phyloP scores from a whole-genome alignment of 2,797 vertebrate genomes.

The Poecilia velifera region DNA sequence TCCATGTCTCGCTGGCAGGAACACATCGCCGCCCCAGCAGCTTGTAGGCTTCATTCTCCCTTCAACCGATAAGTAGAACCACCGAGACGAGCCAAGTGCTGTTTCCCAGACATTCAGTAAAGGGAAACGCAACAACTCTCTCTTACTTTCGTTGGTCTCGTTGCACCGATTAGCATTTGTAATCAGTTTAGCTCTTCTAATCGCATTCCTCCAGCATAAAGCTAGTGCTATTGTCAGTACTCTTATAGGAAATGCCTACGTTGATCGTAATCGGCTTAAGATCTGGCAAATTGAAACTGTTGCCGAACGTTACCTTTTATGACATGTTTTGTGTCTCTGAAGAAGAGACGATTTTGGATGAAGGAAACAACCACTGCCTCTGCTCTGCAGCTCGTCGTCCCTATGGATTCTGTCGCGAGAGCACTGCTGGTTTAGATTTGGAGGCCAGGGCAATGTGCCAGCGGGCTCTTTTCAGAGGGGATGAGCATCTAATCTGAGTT shows the following conservation, averaged over 20 bases:
- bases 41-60: conserved; percentile 44
- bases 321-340: not conserved
- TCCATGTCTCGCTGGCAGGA: conserved; percentile 48
- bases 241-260: conserved; percentile 23
- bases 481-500: conserved; percentile 77
- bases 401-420: conserved; percentile 42
- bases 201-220: conserved; percentile 55
- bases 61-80: conserved; percentile 56
- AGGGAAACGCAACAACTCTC: conserved; percentile 49
- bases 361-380: not conserved
- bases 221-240: conserved; percentile 52
- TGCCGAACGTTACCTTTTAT: not conserved
- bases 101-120: conserved; percentile 70
- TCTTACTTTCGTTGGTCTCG: conserved; percentile 57
- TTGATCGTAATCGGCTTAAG: conserved; percentile 58
- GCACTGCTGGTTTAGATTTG: conserved; percentile 74
- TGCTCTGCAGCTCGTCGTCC: no score
- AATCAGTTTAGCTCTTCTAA: conserved; percentile 68
- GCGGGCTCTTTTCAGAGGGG: conserved; percentile 65
- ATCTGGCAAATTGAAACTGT: not conserved
- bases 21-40: conserved; percentile 60
- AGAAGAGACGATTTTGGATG: not conserved
- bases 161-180: conserved; percentile 10
- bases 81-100: conserved; percentile 58
- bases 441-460: conserved; percentile 62